Conservation (phyloP, 1,140 invertebrate genomes). For the Thaumatotibia leucotreta region DNA sequence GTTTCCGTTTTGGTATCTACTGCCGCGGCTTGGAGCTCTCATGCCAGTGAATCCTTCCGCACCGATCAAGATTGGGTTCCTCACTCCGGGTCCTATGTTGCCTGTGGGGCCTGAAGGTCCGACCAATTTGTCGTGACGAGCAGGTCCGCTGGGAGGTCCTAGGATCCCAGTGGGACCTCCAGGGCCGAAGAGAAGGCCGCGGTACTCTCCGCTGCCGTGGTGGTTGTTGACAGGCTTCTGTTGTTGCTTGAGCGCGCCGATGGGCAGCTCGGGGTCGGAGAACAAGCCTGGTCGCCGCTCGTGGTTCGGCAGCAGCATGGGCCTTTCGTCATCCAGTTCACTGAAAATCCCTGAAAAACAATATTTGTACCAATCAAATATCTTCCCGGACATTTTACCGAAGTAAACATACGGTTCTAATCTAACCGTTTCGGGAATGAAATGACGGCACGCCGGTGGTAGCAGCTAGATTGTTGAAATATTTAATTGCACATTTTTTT, state of each 20-base stretch:
- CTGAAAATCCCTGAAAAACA: slow-evolving; percentile 52
- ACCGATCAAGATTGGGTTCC: no score
- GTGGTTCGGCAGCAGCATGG: slow-evolving; percentile 35
- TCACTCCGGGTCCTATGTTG: slow-evolving; percentile 40
- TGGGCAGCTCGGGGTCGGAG: slow-evolving; percentile 24
- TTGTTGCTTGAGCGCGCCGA: slow-evolving; percentile 27
- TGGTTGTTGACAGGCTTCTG: slow-evolving; percentile 23
- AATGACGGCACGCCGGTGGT: no score
- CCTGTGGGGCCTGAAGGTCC: slow-evolving; percentile 74
- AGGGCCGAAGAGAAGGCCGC: slow-evolving; percentile 35
- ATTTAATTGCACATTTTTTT: no score
- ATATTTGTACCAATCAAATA: no score
- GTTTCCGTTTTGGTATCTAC: no score
- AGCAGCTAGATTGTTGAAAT: no score
- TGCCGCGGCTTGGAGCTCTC: no score
- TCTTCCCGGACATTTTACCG: no score
- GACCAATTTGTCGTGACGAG: slow-evolving; percentile 48
- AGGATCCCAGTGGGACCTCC: slow-evolving; percentile 55
- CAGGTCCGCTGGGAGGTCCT: slow-evolving; percentile 33
- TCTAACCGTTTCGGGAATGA: no score
- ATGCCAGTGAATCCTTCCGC: no score
- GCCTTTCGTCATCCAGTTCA: slow-evolving; percentile 53
- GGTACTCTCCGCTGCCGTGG: slow-evolving; percentile 1
- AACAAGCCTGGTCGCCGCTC: slow-evolving; percentile 37
- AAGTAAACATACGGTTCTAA: no score